Evolutionary conservation across 1,140 invertebrate genomes (phyloP), one percentile per base, ranked within the genome.

Genomic region (Scaptomyza hsui): DNA sequence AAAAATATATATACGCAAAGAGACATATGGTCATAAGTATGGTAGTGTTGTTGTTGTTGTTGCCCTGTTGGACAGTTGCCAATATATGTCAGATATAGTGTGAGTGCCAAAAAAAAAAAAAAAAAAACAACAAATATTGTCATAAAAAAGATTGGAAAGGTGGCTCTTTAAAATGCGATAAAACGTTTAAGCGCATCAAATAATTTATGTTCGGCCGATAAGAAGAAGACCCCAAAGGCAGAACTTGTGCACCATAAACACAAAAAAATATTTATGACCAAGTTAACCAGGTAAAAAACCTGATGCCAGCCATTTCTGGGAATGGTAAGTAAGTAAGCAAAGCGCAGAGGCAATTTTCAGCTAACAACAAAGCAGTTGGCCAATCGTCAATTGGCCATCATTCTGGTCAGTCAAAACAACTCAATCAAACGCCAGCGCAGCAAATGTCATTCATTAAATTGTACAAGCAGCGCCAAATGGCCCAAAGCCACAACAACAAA

Each of bases 121-220:
- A 9, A 29, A 29, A 29, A 29, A 29, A 29, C 6, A 9, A 29
- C 7, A 29, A 29, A 85, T 80, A 80, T 80, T 76, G 81, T 74
- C 80, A 85, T 86, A 85, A 85, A 77, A 85, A 86, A 77, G 77
- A 74, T 79, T 39, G 61, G 10, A 18, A 24, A 29, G 41, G 75
- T 55, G 74, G 56, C 73, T 67, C 64, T 85, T 85, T 77, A 85
- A 85, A 86, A 29, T 79, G 81, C 81, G 81, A 85, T 85, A 85
- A 85, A 85, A 86, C 81, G 81, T 76, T 85, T 80, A 85, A 74
- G 81, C 81, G 81, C 81, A 81, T 85, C 82, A 75, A 52, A 81
- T 80, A 71, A 85, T 85, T 86, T 86, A 85, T 86, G 81, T 18
- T 41, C 5, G 7, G 5, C 21, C 69, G 80, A 83, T 83, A 83